These are phyloP conservation scores for Gallinago solitaria DNA, from an alignment of 2,797 vertebrate species.

Conservation along the genomic window DNA sequence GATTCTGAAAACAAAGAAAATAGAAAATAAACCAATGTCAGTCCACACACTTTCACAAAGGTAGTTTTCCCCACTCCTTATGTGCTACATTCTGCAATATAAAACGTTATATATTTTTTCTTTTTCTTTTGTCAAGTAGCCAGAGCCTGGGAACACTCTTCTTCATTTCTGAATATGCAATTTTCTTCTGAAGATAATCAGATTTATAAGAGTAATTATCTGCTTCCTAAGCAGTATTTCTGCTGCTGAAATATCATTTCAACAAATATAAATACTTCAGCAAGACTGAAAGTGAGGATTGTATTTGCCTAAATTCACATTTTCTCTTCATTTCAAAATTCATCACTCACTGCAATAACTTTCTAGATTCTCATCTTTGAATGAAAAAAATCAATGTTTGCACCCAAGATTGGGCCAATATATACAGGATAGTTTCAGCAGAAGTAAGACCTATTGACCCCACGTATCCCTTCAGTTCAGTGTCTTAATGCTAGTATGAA, in stretches of 20 bases:
- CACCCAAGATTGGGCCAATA: neutral
- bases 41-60: neutral
- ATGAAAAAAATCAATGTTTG: neutral
- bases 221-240: neutral
- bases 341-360: neutral
- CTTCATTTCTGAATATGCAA: neutral
- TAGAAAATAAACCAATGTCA: neutral
- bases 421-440: neutral
- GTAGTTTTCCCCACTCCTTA: neutral
- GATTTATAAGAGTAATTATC: conserved; percentile 14
- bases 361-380: neutral
- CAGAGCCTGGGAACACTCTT: neutral
- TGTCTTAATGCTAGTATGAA: neutral
- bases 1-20: neutral
- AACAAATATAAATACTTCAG: neutral
- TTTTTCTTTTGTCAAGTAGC: neutral
- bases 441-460: neutral
- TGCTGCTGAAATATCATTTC: neutral
- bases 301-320: neutral
- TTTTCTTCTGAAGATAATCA: conserved; percentile 12
- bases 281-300: neutral
- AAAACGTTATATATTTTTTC: neutral
- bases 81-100: neutral
- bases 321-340: neutral
- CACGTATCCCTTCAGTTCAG: neutral